phyloP scores from a whole-genome alignment of 1,140 invertebrate genomes.

The Artemia franciscana region DNA sequence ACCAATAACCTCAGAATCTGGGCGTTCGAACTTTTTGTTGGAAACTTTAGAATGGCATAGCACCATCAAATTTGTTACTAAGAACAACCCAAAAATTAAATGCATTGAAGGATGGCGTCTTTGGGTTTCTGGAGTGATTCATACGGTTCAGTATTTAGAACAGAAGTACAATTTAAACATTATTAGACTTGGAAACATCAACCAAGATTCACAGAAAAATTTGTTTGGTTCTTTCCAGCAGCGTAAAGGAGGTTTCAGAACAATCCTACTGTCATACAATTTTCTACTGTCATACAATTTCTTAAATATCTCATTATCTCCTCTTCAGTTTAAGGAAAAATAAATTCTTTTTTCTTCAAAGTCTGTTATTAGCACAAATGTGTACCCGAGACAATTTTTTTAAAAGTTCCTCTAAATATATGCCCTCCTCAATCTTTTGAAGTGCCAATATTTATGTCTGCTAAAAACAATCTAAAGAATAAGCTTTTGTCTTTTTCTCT shows the following conservation, averaged over 20 bases:
- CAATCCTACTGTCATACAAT: not conserved
- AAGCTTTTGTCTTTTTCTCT: too few species aligned
- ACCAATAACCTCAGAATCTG: not conserved
- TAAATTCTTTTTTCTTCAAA: too few species aligned
- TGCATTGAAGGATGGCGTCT: not conserved
- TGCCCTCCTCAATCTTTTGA: too few species aligned
- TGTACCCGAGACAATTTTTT: too few species aligned
- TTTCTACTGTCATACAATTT: too few species aligned
- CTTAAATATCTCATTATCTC: too few species aligned
- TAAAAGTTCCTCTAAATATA: too few species aligned
- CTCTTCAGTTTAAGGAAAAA: too few species aligned
- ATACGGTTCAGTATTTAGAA: not conserved
- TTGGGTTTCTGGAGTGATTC: not conserved
- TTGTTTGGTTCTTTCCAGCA: not conserved
- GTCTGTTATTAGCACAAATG: too few species aligned
- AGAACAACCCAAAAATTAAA: not conserved
- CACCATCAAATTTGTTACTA: not conserved
- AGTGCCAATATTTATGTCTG: too few species aligned
- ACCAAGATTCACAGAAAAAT: not conserved
- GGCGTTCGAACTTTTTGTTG: not conserved
- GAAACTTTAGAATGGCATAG: not conserved
- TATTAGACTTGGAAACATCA: not conserved
- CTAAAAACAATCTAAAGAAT: too few species aligned
- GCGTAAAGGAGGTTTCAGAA: not conserved
- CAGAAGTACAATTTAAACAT: not conserved